phyloP scores from a whole-genome alignment of 1,140 invertebrate species.

The Papilio glaucus region DNA sequence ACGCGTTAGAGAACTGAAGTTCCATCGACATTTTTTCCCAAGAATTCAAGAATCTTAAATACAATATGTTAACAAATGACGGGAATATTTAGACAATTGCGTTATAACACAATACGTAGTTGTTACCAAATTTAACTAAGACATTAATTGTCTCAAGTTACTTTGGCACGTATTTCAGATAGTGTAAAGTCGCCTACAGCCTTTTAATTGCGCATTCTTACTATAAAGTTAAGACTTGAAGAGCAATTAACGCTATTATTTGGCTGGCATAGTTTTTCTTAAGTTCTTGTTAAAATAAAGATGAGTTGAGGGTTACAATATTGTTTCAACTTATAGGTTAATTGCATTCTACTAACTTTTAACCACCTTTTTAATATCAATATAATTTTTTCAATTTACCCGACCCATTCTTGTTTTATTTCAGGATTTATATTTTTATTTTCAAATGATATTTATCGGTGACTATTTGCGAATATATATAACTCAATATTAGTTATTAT shows the following conservation, averaged over 20 bases:
- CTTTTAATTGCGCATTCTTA: conserved; percentile 22
- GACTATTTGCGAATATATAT: no score
- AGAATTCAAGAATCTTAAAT: not conserved
- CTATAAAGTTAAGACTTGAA: conserved; percentile 25
- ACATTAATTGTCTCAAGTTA: conserved; percentile 19
- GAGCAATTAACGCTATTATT: conserved; percentile 20
- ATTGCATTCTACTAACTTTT: not conserved
- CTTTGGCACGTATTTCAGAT: conserved; percentile 22
- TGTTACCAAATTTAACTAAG: conserved; percentile 19
- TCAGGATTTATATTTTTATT: not conserved
- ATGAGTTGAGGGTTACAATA: not conserved
- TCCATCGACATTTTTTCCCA: not conserved
- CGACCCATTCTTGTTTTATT: not conserved
- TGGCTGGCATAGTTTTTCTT: conserved; percentile 21
- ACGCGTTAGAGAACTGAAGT: not conserved
- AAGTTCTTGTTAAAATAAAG: conserved; percentile 14
- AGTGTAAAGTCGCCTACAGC: conserved; percentile 22
- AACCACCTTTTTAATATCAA: not conserved
- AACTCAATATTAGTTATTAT: no score
- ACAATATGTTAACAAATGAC: not conserved
- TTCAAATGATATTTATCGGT: no score
- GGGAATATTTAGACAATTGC: not conserved
- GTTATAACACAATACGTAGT: not conserved
- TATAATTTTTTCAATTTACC: not conserved
- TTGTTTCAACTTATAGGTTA: not conserved